Percentiles rank a stretch among this genome's conserved stretches.
Conservation (phyloP, 2,888 invertebrate genomes). For the Laothoe populi region DNA sequence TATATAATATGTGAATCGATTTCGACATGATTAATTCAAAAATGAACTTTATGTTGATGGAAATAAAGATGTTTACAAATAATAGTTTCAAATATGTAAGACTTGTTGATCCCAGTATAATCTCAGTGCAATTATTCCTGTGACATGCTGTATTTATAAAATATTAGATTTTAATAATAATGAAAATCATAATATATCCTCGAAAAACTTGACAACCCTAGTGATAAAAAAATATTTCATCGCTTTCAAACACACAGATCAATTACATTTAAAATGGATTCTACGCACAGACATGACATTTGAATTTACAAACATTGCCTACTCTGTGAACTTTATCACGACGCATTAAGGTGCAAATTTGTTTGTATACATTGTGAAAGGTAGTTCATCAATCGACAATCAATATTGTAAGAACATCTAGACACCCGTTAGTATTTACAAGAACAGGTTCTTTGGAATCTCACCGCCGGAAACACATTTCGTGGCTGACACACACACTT, state of each 20-base stretch:
- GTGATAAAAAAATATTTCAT: neutral
- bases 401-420: slow-evolving; percentile 49
- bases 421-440: slow-evolving; percentile 52
- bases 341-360: neutral
- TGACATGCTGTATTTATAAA: too few species aligned
- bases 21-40: too few species aligned
- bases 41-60: too few species aligned
- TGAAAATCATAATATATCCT: too few species aligned
- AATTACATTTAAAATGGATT: neutral
- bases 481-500: slow-evolving; percentile 24
- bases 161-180: too few species aligned
- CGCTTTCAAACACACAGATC: neutral
- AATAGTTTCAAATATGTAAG: too few species aligned
- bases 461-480: slow-evolving; percentile 45
- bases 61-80: too few species aligned
- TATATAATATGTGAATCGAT: too few species aligned
- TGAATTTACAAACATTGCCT: neutral
- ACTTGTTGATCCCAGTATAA: too few species aligned
- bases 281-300: neutral
- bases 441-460: slow-evolving; percentile 47
- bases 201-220: too few species aligned
- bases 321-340: neutral
- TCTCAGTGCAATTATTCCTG: too few species aligned
- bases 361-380: neutral
- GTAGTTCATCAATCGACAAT: slow-evolving; percentile 38